Evolutionary conservation across 2,797 vertebrate species (phyloP).

Genomic region (Ptychadena robeensis): DNA sequence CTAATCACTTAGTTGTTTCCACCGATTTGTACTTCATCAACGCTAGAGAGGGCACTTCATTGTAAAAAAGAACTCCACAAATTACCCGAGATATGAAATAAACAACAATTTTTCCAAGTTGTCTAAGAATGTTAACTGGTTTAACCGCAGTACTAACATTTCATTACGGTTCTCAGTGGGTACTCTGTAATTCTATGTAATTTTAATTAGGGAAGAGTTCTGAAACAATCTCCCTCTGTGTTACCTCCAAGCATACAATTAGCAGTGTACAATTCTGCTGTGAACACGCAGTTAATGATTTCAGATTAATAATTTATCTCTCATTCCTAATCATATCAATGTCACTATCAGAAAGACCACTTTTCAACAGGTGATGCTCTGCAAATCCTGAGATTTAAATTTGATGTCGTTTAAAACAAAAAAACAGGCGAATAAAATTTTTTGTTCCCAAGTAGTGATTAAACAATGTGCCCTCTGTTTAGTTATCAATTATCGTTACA

Average conservation of each 20-base stretch:
- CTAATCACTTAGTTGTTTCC: constrained; percentile 23
- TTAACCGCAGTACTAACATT: constrained; percentile 72
- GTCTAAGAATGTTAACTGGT: constrained; percentile 68
- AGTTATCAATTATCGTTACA: too few relatives aligned
- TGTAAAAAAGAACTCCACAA: constrained; percentile 12
- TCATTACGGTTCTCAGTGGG: constrained; percentile 78
- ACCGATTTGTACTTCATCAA: constrained; percentile 33
- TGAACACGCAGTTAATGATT: constrained; percentile 76
- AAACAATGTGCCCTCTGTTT: too few relatives aligned
- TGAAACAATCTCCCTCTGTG: constrained; percentile 77
- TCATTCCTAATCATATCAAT: constrained; percentile 67
- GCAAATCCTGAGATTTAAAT: constrained; percentile 21
- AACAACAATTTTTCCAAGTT: constrained; percentile 63
- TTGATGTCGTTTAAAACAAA: background rate
- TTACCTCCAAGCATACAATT: constrained; percentile 80
- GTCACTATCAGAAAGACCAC: constrained; percentile 32
- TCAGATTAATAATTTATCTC: constrained; percentile 80
- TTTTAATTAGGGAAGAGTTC: constrained; percentile 85
- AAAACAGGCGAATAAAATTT: background rate
- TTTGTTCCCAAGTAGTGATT: background rate
- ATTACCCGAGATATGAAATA: constrained; percentile 28
- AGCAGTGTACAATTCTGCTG: constrained; percentile 78
- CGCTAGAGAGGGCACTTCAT: background rate
- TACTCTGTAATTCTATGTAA: constrained; percentile 81
- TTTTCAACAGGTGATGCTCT: constrained; percentile 46